Base-by-base conservation (phyloP, 2,888 invertebrate species). In the Lochmaea capreae region DNA sequence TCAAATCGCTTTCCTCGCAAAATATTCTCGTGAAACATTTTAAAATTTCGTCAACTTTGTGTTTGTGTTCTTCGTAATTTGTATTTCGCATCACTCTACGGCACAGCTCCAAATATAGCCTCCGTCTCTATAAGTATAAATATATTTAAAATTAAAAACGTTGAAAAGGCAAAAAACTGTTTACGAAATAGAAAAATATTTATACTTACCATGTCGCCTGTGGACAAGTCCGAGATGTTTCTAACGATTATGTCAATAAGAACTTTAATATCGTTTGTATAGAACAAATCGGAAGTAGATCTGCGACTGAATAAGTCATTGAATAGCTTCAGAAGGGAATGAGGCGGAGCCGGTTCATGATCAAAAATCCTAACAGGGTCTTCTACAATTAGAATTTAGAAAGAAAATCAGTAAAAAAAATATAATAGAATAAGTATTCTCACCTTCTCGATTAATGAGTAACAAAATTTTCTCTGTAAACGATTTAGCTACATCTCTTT, bases 261-360 rank as follows among this genome's bases (percentile, higher is more conserved):
- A 59, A 98, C 98, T 87, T 95, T 96, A 58, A 95, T 93, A 85
- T 98, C 98, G 84, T 98, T 98, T 0, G 97, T 96, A 87, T 98
- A 98, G 88, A 98, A 96, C 77, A 97, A 90, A 79, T 92, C 91
- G 0, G 97, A 95, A 0, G 97, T 96, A 78, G 91, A 90, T 78
- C 91, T 90, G 79, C 91, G 91, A 76, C 92, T 92, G 86, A 97
- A 97, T 79, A 98, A 88, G 87, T 98, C 97, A 61, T 92, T 92
- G 80, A 96, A 93, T 80, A 98, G 90, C 88, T 98, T 97, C 65
- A 97, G 88, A 10, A 97, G 93, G 0, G 97, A 94, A 88, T 97
- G 95, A 67, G 93, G 91, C 1, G 94, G 94, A 75, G 92, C 91
- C 1, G 93, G 92, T 82, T 93, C 92, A 85, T 96, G 95, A 81